Conservation (phyloP, 2,888 invertebrate genomes). For the Drosophila silvestris region DNA sequence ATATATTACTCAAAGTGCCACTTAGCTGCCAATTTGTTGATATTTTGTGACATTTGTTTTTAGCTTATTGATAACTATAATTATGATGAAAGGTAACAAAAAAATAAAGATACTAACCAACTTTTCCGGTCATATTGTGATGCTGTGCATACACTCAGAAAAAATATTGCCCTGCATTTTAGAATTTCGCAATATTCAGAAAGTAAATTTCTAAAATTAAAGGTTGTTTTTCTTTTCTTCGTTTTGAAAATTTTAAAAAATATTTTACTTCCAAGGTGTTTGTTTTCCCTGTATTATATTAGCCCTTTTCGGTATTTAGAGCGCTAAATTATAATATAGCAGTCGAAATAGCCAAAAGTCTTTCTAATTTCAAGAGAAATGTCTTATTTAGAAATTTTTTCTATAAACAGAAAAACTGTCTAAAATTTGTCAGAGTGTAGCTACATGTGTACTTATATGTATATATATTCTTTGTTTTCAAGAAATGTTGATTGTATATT, state of each 20-base stretch:
- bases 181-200: background rate
- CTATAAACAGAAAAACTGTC: too few species aligned
- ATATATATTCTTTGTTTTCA: slow-evolving; percentile 19
- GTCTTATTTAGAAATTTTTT: too few species aligned
- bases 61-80: slow-evolving; percentile 27
- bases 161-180: background rate
- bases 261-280: background rate
- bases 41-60: slow-evolving; percentile 10
- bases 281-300: background rate
- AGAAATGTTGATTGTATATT: slow-evolving; percentile 6
- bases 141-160: background rate
- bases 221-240: background rate
- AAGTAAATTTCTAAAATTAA: background rate
- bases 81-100: background rate
- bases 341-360: background rate
- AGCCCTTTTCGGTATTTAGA: background rate
- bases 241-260: background rate
- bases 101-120: background rate
- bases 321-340: background rate
- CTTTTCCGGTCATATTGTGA: background rate
- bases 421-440: background rate
- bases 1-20: slow-evolving; percentile 10
- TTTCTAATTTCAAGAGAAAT: too few species aligned
- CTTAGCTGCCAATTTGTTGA: slow-evolving; percentile 13
- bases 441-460: background rate